phyloP scores from a whole-genome alignment of 2,113 vertebrate genomes.

The Laticauda laticaudata region DNA sequence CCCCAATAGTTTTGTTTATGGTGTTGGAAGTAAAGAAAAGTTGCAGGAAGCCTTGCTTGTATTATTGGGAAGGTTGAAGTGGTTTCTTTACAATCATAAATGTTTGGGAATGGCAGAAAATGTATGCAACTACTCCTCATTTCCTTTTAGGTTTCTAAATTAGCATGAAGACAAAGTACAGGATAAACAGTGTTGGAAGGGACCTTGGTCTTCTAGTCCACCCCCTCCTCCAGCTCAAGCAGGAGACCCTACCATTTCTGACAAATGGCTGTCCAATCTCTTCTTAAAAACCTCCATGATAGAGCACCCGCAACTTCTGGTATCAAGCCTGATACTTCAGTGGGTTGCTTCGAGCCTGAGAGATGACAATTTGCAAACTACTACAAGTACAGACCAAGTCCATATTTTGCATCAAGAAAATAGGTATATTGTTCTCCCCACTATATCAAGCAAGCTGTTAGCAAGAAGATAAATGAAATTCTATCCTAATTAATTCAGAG shows the following conservation, averaged over 20 bases:
- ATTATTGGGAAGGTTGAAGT: background rate
- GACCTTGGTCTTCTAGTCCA: too few species aligned
- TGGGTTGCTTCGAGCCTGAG: background rate
- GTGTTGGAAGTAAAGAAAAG: background rate
- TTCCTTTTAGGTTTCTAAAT: background rate
- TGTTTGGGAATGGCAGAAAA: background rate
- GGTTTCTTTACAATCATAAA: background rate
- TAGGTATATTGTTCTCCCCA: background rate
- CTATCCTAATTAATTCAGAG: background rate
- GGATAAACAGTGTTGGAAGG: too few species aligned
- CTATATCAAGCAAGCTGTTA: background rate
- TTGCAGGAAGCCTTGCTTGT: background rate
- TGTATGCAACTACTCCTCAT: background rate
- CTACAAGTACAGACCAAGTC: background rate
- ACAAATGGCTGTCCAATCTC: too few species aligned
- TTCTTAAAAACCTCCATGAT: too few species aligned
- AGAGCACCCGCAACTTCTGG: too few species aligned
- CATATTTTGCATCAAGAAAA: background rate
- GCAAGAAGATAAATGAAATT: background rate
- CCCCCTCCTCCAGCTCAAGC: too few species aligned
- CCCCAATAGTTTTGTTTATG: background rate
- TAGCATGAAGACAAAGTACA: background rate
- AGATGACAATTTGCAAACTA: background rate
- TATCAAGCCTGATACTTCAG: background rate
- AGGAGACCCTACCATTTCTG: too few species aligned